Conservation (phyloP, 2,888 invertebrate species). For the Dermolepida albohirtum region DNA sequence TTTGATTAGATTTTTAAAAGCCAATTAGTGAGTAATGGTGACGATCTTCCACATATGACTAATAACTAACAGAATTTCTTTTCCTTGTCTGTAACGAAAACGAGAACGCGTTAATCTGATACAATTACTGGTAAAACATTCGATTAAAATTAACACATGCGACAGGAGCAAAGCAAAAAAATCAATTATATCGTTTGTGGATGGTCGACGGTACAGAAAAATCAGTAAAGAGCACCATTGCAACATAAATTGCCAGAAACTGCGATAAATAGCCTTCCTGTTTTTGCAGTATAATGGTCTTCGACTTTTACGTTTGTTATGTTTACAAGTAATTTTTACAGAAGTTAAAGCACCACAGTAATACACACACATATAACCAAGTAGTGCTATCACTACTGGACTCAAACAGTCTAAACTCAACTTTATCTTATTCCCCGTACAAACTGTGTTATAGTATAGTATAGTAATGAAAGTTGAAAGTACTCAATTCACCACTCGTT, state of each 20-base stretch:
- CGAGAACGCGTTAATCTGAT: background rate
- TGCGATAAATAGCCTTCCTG: conserved; percentile 16
- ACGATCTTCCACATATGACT: conserved; percentile 1
- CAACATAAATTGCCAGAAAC: conserved; percentile 17
- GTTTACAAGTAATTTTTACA: conserved; percentile 22
- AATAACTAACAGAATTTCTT: conserved; percentile 16
- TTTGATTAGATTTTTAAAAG: background rate
- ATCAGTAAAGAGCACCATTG: conserved; percentile 6
- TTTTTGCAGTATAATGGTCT: background rate
- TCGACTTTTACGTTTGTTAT: conserved; percentile 17
- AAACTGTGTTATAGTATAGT: too few relatives aligned
- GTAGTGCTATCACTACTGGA: too few relatives aligned
- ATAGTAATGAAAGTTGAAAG: conserved; percentile 10
- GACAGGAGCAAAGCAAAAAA: conserved; percentile 6
- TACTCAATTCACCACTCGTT: conserved; percentile 12
- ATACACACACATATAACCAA: too few relatives aligned
- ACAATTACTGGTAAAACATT: background rate
- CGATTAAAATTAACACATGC: background rate
- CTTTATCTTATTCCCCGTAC: too few relatives aligned
- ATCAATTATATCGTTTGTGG: conserved; percentile 25
- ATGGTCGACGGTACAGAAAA: conserved; percentile 21
- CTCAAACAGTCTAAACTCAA: too few relatives aligned
- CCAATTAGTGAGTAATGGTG: conserved; percentile 7
- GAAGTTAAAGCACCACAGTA: background rate
- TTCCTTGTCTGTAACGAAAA: background rate